Conservation (phyloP, 2,888 invertebrate genomes). For the Megastigmus dorsalis region DNA sequence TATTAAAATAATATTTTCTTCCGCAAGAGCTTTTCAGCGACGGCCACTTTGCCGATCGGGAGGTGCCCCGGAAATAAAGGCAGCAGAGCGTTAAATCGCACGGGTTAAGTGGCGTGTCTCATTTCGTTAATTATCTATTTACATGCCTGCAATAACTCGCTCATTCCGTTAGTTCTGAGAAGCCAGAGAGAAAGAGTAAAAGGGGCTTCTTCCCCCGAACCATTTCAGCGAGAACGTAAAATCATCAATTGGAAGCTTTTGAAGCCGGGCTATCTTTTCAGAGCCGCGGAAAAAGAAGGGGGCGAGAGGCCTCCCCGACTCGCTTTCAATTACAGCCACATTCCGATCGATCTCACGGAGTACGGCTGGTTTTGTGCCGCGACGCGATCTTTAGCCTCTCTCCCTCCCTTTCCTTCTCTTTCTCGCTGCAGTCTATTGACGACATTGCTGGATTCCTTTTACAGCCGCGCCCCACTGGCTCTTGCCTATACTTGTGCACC, state of each 20-base stretch:
- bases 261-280: conserved; percentile 32
- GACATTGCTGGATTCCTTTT: conserved; percentile 17
- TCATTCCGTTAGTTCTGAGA: background rate
- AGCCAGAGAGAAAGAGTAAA: background rate
- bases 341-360: conserved; percentile 59
- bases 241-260: conserved; percentile 41
- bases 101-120: no score
- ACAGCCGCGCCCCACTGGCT: background rate
- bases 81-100: no score
- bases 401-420: conserved; percentile 32
- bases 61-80: no score
- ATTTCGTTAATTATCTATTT: no score
- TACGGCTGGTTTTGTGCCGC: no score
- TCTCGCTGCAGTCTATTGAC: no score
- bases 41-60: no score
- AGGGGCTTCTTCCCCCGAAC: background rate
- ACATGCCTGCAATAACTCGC: no score
- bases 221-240: conserved; percentile 23
- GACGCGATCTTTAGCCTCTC: no score
- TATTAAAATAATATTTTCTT: no score
- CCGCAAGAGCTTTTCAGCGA: no score
- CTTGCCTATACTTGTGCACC: background rate
- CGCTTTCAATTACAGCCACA: conserved; percentile 63
- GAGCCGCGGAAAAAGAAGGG: background rate
- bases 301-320: no score